These are phyloP conservation scores for Gorsachius magnificus DNA, from an alignment of 2,797 vertebrate genomes.

Conservation along the genomic window DNA sequence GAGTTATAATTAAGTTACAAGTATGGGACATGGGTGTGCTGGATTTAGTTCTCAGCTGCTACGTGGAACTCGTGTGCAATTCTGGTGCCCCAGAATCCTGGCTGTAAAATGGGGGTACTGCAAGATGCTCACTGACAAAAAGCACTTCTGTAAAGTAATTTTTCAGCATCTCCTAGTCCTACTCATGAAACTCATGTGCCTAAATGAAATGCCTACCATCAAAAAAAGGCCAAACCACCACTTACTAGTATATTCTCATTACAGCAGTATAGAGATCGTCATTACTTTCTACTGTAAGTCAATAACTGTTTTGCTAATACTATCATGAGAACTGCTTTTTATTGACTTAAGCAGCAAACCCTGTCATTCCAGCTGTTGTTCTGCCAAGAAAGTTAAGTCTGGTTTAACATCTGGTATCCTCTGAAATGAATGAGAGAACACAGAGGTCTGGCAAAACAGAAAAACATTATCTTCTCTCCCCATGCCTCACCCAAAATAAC, in stretches of 20 bases:
- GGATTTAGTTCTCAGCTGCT: background rate
- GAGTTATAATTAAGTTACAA: background rate
- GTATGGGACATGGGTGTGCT: background rate
- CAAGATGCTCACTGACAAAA: background rate
- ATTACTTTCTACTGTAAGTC: background rate
- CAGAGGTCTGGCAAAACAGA: background rate
- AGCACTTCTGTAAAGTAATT: background rate
- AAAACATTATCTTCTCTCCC: background rate
- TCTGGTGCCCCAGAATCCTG: background rate
- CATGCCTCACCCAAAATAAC: background rate
- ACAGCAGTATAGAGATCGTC: background rate
- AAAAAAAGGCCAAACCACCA: background rate
- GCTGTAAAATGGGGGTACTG: background rate
- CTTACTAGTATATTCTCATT: background rate
- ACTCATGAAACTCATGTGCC: background rate
- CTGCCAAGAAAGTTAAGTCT: background rate
- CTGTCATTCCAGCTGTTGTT: background rate
- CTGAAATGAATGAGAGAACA: background rate
- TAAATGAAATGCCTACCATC: background rate
- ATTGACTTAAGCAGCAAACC: background rate
- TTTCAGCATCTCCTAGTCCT: background rate
- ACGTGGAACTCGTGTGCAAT: background rate
- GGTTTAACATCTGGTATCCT: background rate
- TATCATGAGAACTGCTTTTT: background rate
- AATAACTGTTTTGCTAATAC: background rate